Conservation (phyloP, 2,888 invertebrate genomes). For the Ectropis crepuscularia region DNA sequence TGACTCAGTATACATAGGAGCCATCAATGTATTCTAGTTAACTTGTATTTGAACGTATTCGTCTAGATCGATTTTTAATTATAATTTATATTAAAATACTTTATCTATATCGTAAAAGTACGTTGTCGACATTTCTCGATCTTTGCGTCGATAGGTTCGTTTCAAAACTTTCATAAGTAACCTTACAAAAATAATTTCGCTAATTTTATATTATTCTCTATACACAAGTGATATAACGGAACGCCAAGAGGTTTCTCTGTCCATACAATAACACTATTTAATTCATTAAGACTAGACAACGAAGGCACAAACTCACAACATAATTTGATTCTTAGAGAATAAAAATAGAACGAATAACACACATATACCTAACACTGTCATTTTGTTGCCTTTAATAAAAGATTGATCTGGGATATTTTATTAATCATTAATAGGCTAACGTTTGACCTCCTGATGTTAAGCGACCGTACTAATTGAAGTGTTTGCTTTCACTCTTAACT, state of each 20-base stretch:
- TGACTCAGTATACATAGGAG: no score
- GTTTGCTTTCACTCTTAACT: no score
- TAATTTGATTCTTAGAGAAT: slow-evolving; percentile 35
- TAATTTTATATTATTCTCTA: slow-evolving; percentile 37
- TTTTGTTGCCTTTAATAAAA: no score
- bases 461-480: no score
- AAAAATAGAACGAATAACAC: background rate
- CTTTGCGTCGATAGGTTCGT: slow-evolving; percentile 3
- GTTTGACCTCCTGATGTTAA: no score
- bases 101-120: slow-evolving; percentile 6
- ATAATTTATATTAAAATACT: slow-evolving; percentile 10
- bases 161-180: slow-evolving; percentile 43
- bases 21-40: no score
- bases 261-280: slow-evolving; percentile 42
- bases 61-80: slow-evolving; percentile 1
- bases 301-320: slow-evolving; percentile 68
- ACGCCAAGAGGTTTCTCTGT: slow-evolving; percentile 69
- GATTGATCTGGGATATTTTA: no score
- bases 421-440: no score
- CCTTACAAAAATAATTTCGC: slow-evolving; percentile 36
- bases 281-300: slow-evolving; percentile 66
- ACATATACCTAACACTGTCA: background rate
- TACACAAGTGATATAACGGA: slow-evolving; percentile 41
- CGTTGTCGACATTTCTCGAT: slow-evolving; percentile 1
- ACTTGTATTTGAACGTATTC: no score